Percentiles rank a stretch among this genome's conserved stretches.
phyloP scores from a whole-genome alignment of 2,113 vertebrate genomes.

The Myiopsitta monachus region DNA sequence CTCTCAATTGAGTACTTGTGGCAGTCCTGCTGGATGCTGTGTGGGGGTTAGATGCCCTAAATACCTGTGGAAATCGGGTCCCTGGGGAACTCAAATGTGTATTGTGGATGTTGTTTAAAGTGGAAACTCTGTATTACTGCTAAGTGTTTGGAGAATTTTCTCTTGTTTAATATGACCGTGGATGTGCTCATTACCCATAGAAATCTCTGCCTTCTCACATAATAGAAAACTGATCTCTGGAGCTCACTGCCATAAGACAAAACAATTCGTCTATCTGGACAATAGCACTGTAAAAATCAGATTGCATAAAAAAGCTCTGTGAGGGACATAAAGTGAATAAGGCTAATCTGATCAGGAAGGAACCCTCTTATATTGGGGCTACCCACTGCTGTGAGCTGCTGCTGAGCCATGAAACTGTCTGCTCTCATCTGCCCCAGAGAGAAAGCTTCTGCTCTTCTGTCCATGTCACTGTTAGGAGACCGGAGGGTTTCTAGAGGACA shows the following conservation, averaged over 20 bases:
- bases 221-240: conserved; percentile 40
- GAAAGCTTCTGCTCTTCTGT: neutral
- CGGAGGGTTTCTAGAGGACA: neutral
- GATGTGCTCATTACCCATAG: neutral
- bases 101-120: conserved; percentile 7
- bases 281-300: conserved; percentile 45
- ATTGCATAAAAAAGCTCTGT: conserved; percentile 5
- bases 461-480: neutral
- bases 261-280: conserved; percentile 39
- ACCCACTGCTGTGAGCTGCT: conserved; percentile 13
- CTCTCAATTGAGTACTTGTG: neutral
- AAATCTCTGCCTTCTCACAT: conserved; percentile 34
- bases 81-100: neutral
- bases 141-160: neutral
- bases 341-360: conserved; percentile 25
- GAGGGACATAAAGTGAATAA: conserved; percentile 22
- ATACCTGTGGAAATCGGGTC: neutral
- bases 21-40: neutral
- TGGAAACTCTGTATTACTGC: neutral
- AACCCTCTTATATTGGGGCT: neutral
- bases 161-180: neutral
- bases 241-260: conserved; percentile 30
- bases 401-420: neutral
- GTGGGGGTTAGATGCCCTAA: neutral
- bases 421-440: neutral